Conservation (phyloP, 2,113 vertebrate species). For the Promerops cafer region DNA sequence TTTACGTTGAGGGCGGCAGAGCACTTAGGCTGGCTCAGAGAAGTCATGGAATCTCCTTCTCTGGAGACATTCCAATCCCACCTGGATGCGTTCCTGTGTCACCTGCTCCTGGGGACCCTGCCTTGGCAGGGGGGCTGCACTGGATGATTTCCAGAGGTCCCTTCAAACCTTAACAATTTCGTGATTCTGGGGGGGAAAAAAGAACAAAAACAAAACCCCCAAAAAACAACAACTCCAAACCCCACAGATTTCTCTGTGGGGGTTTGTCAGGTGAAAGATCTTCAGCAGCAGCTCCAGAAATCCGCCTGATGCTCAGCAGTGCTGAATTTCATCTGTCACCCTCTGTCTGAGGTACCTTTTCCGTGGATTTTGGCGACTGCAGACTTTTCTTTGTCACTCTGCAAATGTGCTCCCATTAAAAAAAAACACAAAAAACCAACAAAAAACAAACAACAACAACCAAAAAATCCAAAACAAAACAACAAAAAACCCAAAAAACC, state of each 20-base stretch:
- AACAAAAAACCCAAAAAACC: not conserved
- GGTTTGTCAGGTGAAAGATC: not conserved
- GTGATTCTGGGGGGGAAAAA: too few relatives aligned
- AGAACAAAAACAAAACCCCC: too few relatives aligned
- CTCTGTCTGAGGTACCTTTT: not conserved
- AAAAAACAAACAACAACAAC: not conserved
- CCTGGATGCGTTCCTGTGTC: not conserved
- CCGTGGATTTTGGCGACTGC: not conserved
- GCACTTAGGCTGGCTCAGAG: not conserved
- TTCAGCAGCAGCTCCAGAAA: not conserved
- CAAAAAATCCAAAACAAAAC: too few relatives aligned
- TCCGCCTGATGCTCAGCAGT: fast-evolving
- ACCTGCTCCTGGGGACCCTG: not conserved
- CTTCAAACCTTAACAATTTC: not conserved
- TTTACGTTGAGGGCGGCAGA: not conserved
- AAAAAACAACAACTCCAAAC: too few relatives aligned
- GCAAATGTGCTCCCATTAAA: not conserved
- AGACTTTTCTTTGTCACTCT: not conserved
- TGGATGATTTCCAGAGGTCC: not conserved
- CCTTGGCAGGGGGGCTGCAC: not conserved
- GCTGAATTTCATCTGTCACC: not conserved
- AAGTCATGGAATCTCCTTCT: not conserved
- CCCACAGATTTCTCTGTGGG: not conserved
- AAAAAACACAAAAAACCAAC: not conserved
- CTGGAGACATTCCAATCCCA: not conserved